phyloP scores from a whole-genome alignment of 2,113 vertebrate genomes.

The Piliocolobus tephrosceles region DNA sequence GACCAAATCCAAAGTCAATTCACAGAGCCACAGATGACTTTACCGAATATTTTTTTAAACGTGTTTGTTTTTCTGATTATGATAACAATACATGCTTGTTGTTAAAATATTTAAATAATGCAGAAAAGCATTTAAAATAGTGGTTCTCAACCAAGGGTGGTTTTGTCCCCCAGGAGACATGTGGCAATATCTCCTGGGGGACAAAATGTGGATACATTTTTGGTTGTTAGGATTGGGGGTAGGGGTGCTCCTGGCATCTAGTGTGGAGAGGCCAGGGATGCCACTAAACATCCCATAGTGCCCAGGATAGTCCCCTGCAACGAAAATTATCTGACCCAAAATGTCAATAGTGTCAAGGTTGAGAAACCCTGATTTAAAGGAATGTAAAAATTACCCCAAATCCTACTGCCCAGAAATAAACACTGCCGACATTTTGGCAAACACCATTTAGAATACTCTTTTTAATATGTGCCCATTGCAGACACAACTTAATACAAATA shows the following conservation, averaged over 20 bases:
- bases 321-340: background rate
- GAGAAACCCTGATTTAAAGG: background rate
- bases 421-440: background rate
- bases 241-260: background rate
- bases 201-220: background rate
- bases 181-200: background rate
- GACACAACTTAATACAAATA: accelerated
- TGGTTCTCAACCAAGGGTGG: background rate
- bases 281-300: background rate
- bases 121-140: constrained; percentile 58
- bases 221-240: background rate
- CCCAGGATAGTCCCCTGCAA: background rate
- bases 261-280: background rate
- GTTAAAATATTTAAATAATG: constrained; percentile 60
- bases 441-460: background rate
- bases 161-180: constrained; percentile 6
- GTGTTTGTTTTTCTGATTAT: constrained; percentile 67
- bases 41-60: background rate
- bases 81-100: constrained; percentile 53
- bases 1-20: background rate
- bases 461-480: accelerated
- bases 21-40: constrained; percentile 9
- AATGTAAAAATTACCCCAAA: background rate
- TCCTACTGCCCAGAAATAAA: background rate
- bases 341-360: background rate